Evolutionary conservation across 2,113 vertebrate species (phyloP).

Genomic region (Neomonachus schauinslandi): DNA sequence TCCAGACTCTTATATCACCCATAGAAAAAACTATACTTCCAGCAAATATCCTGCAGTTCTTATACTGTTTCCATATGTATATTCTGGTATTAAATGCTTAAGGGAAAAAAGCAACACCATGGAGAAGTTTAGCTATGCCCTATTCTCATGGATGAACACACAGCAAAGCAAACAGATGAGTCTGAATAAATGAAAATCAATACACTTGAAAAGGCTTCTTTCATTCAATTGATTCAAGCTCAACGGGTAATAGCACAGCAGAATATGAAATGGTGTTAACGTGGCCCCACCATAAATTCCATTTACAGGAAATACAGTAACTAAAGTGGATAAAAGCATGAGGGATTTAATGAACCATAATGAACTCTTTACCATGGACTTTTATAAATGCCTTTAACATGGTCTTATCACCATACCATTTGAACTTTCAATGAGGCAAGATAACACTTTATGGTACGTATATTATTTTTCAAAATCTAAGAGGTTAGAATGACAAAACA

Average conservation of each 20-base stretch:
- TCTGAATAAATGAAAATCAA: slow-evolving; percentile 87
- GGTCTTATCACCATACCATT: slow-evolving; percentile 44
- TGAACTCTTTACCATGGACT: slow-evolving; percentile 50
- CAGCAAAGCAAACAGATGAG: slow-evolving; percentile 74
- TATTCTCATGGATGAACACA: slow-evolving; percentile 5
- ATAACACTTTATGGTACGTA: neutral
- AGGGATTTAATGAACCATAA: slow-evolving; percentile 69
- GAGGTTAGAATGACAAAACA: neutral
- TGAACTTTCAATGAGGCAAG: slow-evolving; percentile 16
- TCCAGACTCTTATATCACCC: neutral
- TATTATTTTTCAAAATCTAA: slow-evolving; percentile 42
- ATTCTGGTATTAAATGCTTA: neutral
- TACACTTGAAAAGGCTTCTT: slow-evolving; percentile 81
- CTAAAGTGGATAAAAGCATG: slow-evolving; percentile 57
- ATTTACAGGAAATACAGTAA: slow-evolving; percentile 74
- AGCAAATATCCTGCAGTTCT: neutral
- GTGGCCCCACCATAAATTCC: slow-evolving; percentile 50
- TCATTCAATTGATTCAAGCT: slow-evolving; percentile 83
- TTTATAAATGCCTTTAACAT: slow-evolving; percentile 67
- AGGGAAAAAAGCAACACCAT: neutral
- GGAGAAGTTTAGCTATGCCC: neutral
- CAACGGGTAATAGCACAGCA: slow-evolving; percentile 80
- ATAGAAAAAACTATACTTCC: neutral
- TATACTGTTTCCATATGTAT: neutral
- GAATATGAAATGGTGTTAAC: slow-evolving; percentile 75